phyloP scores from a whole-genome alignment of 2,113 vertebrate species.

The Lophura nycthemera region DNA sequence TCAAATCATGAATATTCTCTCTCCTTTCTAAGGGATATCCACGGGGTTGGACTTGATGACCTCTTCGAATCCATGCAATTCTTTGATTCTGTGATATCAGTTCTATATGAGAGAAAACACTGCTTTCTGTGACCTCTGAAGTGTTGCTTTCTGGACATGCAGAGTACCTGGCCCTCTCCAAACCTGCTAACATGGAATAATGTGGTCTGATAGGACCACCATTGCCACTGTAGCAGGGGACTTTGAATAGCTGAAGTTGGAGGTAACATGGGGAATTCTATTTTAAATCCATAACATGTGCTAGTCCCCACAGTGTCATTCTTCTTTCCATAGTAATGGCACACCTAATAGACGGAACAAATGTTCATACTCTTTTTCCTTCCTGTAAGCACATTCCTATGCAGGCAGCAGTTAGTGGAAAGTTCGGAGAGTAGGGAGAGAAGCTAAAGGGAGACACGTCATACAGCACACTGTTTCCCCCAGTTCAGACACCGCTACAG shows the following conservation, averaged over 20 bases:
- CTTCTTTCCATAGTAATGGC: not conserved
- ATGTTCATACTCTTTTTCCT: rapidly evolving
- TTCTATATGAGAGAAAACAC: not conserved
- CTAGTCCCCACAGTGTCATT: rapidly evolving
- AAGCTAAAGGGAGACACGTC: not conserved
- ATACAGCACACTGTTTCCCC: not conserved
- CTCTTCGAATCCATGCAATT: no score
- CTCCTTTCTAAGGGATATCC: not conserved
- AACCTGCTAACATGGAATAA: rapidly evolving
- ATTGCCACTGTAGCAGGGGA: rapidly evolving
- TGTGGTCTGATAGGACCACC: not conserved
- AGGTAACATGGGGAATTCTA: not conserved
- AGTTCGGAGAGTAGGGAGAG: not conserved
- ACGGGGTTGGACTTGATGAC: no score
- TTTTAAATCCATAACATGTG: not conserved
- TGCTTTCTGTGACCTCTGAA: not conserved
- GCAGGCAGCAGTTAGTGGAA: not conserved
- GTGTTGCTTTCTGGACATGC: not conserved
- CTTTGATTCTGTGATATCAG: not conserved
- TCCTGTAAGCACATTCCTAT: not conserved
- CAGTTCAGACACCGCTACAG: not conserved
- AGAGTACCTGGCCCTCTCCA: not conserved
- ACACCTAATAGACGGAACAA: not conserved
- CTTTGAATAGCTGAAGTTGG: not conserved
- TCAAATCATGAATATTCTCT: not conserved